phyloP scores from a whole-genome alignment of 2,797 vertebrate genomes.

The Dromococcyx pavoninus region DNA sequence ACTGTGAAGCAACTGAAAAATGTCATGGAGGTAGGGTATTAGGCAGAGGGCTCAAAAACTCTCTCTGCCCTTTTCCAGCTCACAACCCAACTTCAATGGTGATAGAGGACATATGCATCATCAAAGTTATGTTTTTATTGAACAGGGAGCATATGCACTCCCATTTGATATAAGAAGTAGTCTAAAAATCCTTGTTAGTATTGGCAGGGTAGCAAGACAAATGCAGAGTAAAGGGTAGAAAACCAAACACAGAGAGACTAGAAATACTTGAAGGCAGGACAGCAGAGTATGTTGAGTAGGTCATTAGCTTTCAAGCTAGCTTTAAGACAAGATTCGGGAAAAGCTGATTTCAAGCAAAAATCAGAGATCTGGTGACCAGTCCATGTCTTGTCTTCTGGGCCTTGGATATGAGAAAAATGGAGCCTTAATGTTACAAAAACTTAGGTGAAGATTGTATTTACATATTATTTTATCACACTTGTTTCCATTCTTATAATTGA shows the following conservation, averaged over 20 bases:
- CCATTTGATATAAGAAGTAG: not conserved
- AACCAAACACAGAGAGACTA: not conserved
- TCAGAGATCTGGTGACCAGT: fast-evolving
- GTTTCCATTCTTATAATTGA: not conserved
- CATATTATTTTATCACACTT: not conserved
- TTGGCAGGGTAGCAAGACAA: not conserved
- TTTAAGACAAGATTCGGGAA: not conserved
- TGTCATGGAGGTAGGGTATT: not conserved
- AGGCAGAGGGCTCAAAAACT: not conserved
- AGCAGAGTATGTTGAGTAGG: fast-evolving
- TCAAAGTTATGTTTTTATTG: not conserved
- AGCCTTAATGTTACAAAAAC: not conserved
- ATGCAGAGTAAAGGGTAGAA: not conserved
- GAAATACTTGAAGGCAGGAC: not conserved
- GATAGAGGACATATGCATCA: not conserved
- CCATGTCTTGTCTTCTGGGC: not conserved
- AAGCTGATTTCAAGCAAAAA: not conserved
- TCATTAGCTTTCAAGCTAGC: not conserved
- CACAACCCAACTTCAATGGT: not conserved
- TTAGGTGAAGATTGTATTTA: not conserved
- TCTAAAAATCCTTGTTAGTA: not conserved
- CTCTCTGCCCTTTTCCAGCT: not conserved
- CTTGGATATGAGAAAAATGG: not conserved
- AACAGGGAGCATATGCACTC: not conserved
- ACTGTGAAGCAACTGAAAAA: not conserved